Evolutionary conservation across 2,888 invertebrate species (phyloP).

Genomic region (Microdon myrmicae): DNA sequence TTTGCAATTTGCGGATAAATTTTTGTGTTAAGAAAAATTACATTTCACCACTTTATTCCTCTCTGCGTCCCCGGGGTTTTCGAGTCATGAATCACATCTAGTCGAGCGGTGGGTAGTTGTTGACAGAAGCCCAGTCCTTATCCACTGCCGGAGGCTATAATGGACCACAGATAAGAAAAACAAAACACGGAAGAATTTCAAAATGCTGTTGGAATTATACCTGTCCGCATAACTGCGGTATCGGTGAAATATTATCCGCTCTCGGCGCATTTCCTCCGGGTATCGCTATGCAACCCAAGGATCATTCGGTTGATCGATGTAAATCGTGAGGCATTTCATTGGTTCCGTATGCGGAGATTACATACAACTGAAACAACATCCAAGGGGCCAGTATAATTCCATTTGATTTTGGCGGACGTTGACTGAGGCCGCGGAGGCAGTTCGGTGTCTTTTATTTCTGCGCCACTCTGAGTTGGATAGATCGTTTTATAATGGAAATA

Average conservation of each 20-base stretch:
- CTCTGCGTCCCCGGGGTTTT: too few species aligned
- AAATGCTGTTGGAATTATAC: too few species aligned
- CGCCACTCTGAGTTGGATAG: slow-evolving; percentile 10
- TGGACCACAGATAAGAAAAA: too few species aligned
- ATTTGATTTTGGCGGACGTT: slow-evolving; percentile 30
- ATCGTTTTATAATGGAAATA: slow-evolving; percentile 40
- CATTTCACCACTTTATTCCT: slow-evolving; percentile 20
- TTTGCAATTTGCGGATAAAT: slow-evolving; percentile 41
- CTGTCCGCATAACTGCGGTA: slow-evolving; percentile 41
- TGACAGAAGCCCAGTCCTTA: slow-evolving; percentile 26
- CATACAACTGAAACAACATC: slow-evolving; percentile 21
- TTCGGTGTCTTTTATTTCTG: slow-evolving; percentile 31
- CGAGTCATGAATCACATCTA: slow-evolving; percentile 1
- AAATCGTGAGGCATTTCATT: slow-evolving; percentile 48
- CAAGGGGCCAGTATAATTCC: slow-evolving; percentile 28
- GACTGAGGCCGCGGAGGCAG: too few species aligned
- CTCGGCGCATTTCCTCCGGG: slow-evolving; percentile 10
- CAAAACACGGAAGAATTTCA: too few species aligned
- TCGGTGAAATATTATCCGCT: slow-evolving; percentile 37
- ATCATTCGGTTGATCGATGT: slow-evolving; percentile 47
- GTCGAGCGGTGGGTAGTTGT: slow-evolving; percentile 6
- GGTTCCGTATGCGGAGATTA: slow-evolving; percentile 25
- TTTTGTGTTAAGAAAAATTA: slow-evolving; percentile 21
- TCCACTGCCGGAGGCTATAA: slow-evolving; percentile 7
- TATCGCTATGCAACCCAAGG: slow-evolving; percentile 17